Conservation (phyloP, 2,113 vertebrate species). For the Suricata suricatta region DNA sequence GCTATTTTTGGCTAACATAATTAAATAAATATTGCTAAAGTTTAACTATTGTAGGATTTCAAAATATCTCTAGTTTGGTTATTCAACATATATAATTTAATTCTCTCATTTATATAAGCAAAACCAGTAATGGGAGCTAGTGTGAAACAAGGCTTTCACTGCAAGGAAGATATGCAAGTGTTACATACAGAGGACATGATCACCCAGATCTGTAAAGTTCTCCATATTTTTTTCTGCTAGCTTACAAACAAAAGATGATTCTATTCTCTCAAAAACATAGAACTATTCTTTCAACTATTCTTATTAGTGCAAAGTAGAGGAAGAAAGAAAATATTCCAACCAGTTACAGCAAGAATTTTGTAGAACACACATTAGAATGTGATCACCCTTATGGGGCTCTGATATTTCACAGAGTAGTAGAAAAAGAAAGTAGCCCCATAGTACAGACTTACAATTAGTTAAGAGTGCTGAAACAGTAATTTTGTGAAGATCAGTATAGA, state of each 20-base stretch:
- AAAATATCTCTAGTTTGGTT: neutral
- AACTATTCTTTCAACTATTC: neutral
- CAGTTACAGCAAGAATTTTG: neutral
- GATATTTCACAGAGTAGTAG: neutral
- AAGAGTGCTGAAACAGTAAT: neutral
- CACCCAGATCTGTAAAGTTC: neutral
- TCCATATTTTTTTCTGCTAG: neutral
- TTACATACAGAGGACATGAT: neutral
- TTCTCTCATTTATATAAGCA: neutral
- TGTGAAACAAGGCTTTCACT: neutral
- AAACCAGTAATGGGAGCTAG: neutral
- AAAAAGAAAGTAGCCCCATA: neutral
- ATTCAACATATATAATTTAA: neutral
- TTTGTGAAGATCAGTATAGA: neutral
- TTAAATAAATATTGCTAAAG: neutral
- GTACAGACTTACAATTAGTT: neutral
- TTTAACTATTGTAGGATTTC: neutral
- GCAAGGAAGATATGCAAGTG: too few relatives aligned
- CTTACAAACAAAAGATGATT: neutral
- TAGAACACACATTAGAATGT: neutral
- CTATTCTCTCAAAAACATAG: neutral
- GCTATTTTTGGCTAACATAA: neutral
- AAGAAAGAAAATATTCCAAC: neutral
- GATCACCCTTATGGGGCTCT: neutral
- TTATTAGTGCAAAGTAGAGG: neutral